Base-by-base conservation (phyloP, 2,797 vertebrate genomes). In the Dipus sagitta region DNA sequence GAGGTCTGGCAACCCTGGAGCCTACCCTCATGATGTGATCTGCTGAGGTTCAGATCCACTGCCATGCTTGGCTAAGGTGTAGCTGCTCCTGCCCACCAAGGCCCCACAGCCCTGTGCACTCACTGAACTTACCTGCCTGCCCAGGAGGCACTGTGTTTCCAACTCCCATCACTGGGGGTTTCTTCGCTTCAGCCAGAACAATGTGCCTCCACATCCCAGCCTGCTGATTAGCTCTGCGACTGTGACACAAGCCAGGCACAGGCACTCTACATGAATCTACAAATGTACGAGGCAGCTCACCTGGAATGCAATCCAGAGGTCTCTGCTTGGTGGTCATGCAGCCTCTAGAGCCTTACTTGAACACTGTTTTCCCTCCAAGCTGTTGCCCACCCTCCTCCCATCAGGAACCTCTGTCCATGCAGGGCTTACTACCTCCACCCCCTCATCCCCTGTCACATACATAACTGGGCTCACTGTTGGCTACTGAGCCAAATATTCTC, bases 141-240 rank as follows among this genome's bases (percentile, higher is more conserved):
- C 68, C 2, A 11, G 76, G 34, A 72, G 62, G 58, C 24, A 62
- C 62, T 68, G 17, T 47, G 18, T 91, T 90, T 93, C 52, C 62
- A 93, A 18, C 14, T 60, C 32, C 13, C 24, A 47, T 21, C 42
- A 52, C 3, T 13, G 21, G 26, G 60, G 21, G 30, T 78, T 47
- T 70, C 38, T 91, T 62, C 34, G 58, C 90, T 86, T 54, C 4
- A 81, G 52, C 30, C 26, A 65, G 68, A 90, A 93, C 89, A 64
- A 92, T 70, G 81, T n/a, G 38, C 12, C 30, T 77, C 32, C 58
- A 28, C 86, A 86, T 32, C 70, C 64, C 64, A 76, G 47, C 34
- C 70, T 88, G 85, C 74, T 68, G n/a, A 88, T 86, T 92, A 65
- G 34, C 52, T 71, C 71, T 90, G 24, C 6, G 60, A 67, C 60